phyloP scores from a whole-genome alignment of 2,888 invertebrate species.

The Acrobasis repandana region DNA sequence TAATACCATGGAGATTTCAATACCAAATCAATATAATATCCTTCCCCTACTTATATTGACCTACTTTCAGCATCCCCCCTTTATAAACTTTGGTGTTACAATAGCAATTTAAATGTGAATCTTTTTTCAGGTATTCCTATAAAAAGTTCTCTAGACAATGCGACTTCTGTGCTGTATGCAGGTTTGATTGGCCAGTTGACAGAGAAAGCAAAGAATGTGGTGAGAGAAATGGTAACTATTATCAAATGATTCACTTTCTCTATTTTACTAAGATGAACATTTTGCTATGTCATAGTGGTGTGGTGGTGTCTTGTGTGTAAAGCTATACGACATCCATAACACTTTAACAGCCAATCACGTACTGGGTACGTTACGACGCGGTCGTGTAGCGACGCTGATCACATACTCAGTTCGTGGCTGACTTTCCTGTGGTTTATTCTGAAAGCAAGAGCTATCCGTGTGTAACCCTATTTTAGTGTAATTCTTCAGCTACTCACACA shows the following conservation, averaged over 20 bases:
- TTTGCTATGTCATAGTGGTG: too few relatives aligned
- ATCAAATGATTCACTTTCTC: background rate
- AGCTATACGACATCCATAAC: too few relatives aligned
- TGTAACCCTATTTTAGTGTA: too few relatives aligned
- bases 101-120: background rate
- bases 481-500: too few relatives aligned
- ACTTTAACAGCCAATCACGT: too few relatives aligned
- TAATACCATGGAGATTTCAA: constrained; percentile 43
- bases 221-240: constrained; percentile 89
- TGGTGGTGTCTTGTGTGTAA: too few relatives aligned
- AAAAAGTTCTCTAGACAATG: constrained; percentile 96
- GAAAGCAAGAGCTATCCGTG: too few relatives aligned
- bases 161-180: constrained; percentile 97
- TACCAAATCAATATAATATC: background rate
- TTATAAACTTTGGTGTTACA: background rate
- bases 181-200: constrained; percentile 95
- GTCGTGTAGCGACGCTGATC: too few relatives aligned
- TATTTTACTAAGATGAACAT: constrained; percentile 6
- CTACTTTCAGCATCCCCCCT: background rate
- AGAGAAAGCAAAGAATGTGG: constrained; percentile 96
- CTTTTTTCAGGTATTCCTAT: constrained; percentile 89
- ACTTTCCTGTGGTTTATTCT: too few relatives aligned
- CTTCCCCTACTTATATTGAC: constrained; percentile 15
- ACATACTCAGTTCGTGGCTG: too few relatives aligned
- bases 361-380: too few relatives aligned